Conservation (phyloP, 2,888 invertebrate genomes). For the Imbricaverruca yamaguchii region DNA sequence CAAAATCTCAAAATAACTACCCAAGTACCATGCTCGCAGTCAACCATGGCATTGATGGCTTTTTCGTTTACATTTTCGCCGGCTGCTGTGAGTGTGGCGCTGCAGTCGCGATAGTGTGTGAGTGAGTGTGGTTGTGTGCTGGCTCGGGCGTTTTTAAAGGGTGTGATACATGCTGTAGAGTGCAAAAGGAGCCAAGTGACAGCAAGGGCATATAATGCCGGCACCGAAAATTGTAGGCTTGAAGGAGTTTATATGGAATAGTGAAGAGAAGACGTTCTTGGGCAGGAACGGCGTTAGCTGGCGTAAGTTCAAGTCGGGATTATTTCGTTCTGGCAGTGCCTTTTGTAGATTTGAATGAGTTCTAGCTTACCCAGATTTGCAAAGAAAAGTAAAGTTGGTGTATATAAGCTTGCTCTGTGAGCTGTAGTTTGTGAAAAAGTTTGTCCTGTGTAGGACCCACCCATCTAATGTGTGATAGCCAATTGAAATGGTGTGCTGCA, state of each 20-base stretch:
- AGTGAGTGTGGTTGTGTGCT: background rate
- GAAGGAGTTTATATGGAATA: slow-evolving; percentile 70
- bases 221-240: slow-evolving; percentile 24
- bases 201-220: background rate
- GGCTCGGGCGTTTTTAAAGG: background rate
- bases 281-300: slow-evolving; percentile 88
- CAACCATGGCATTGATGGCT: background rate
- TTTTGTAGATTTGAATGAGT: too few species aligned
- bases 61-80: background rate
- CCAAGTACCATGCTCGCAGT: background rate
- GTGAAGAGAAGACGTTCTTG: slow-evolving; percentile 82
- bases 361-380: too few species aligned
- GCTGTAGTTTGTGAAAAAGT: too few species aligned
- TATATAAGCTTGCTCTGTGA: too few species aligned
- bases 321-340: too few species aligned
- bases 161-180: background rate
- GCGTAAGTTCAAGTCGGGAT: slow-evolving; percentile 59
- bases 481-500: too few species aligned
- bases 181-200: background rate
- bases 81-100: background rate
- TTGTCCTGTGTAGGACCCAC: too few species aligned
- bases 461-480: too few species aligned
- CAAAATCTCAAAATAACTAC: too few species aligned
- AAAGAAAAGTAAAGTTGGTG: too few species aligned
- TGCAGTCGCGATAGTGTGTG: background rate